Evolutionary conservation across 2,888 invertebrate species (phyloP).

Genomic region (Proisotoma minuta): DNA sequence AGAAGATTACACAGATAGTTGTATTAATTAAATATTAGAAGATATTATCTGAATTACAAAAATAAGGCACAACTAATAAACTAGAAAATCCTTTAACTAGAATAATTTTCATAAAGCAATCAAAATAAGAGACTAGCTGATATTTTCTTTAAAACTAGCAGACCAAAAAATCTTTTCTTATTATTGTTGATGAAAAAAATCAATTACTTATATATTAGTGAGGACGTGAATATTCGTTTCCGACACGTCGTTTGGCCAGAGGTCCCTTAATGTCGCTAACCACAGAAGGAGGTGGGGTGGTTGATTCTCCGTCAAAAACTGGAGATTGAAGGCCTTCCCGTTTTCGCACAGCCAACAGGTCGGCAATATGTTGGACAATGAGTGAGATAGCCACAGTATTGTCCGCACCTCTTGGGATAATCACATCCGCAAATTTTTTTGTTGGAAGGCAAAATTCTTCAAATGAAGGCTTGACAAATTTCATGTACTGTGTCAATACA

Average conservation of each 20-base stretch:
- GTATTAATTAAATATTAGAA: no score
- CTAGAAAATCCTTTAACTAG: no score
- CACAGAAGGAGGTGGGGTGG: not conserved
- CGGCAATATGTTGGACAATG: constrained; percentile 98
- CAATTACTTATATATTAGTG: no score
- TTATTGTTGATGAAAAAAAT: no score
- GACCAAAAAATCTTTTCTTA: no score
- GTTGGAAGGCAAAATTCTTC: constrained; percentile 98
- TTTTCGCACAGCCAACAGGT: constrained; percentile 50
- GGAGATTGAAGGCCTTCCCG: not conserved
- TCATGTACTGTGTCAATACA: constrained; percentile 93
- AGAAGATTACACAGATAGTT: no score
- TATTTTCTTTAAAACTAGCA: no score
- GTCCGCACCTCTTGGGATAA: constrained; percentile 75
- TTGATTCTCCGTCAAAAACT: not conserved
- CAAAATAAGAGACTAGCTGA: no score
- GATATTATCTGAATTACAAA: no score
- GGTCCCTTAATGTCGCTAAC: not conserved
- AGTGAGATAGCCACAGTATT: constrained; percentile 98
- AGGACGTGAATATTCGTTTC: constrained; percentile 9
- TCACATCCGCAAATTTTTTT: constrained; percentile 99
- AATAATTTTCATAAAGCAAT: no score
- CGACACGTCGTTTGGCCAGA: not conserved
- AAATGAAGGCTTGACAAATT: constrained; percentile 98
- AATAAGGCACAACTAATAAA: no score